Conservation (phyloP, 2,113 vertebrate species). For the Pteropus alecto region DNA sequence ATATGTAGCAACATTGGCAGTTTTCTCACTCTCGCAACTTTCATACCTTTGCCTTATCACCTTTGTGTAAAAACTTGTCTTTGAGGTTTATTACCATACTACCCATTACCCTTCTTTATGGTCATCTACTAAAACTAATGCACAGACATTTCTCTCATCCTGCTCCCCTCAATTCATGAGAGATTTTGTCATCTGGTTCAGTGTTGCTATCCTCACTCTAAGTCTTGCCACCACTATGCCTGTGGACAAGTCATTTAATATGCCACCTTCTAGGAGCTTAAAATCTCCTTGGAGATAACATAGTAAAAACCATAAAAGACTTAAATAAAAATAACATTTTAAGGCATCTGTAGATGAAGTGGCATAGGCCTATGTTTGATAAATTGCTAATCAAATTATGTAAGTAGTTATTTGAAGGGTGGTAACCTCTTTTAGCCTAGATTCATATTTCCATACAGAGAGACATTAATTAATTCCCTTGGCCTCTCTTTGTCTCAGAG, state of each 20-base stretch:
- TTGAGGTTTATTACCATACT: background rate
- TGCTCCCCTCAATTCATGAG: background rate
- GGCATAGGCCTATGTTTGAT: background rate
- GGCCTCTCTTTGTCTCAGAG: background rate
- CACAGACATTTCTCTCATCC: background rate
- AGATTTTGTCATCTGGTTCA: background rate
- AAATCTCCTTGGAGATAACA: background rate
- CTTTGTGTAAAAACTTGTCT: background rate
- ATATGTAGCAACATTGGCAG: background rate
- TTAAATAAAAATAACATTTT: slow-evolving; percentile 3
- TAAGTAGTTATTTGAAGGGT: background rate
- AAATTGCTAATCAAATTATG: background rate
- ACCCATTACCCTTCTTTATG: background rate
- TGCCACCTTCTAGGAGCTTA: background rate
- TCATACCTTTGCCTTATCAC: background rate
- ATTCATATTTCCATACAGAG: background rate
- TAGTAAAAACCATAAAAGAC: background rate
- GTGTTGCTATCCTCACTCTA: background rate
- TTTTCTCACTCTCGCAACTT: background rate
- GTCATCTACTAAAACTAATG: background rate
- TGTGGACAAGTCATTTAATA: background rate
- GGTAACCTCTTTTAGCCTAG: background rate
- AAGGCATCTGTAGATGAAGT: background rate
- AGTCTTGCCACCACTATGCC: background rate
- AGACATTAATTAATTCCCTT: background rate